phyloP scores from a whole-genome alignment of 2,797 vertebrate species.

The Brachyrhaphis roseni region DNA sequence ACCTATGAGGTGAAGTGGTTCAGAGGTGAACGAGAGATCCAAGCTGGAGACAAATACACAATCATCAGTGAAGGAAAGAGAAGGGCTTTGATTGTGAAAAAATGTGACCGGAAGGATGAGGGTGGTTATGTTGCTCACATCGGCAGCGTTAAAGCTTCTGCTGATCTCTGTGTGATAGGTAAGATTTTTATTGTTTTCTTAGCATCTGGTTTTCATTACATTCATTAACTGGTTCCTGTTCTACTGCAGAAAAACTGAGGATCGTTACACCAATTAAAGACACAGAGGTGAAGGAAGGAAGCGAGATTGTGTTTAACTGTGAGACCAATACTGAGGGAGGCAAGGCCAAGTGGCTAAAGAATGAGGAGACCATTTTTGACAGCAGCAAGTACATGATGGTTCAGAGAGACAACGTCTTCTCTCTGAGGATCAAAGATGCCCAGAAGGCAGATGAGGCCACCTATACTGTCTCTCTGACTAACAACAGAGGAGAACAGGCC shows the following conservation, averaged over 20 bases:
- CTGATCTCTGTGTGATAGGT: constrained; percentile 91
- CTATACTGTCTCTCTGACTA: constrained; percentile 87
- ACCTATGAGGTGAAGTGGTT: constrained; percentile 92
- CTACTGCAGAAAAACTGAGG: constrained; percentile 90
- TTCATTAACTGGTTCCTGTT: background rate
- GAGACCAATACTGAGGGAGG: constrained; percentile 95
- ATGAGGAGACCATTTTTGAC: constrained; percentile 93
- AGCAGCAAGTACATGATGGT: constrained; percentile 93
- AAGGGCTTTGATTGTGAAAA: constrained; percentile 88
- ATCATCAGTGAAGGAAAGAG: constrained; percentile 92
- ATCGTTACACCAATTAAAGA: constrained; percentile 94
- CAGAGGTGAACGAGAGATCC: constrained; percentile 84
- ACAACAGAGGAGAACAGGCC: constrained; percentile 91
- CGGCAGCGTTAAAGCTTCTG: constrained; percentile 88
- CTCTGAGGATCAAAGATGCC: constrained; percentile 92
- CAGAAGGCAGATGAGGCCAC: constrained; percentile 86
- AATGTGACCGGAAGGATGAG: constrained; percentile 87
- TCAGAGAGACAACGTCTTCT: constrained; percentile 93
- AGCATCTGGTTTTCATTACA: no score
- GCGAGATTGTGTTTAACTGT: constrained; percentile 94
- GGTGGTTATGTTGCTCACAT: constrained; percentile 88
- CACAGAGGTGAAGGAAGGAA: constrained; percentile 88
- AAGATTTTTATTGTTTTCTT: constrained; percentile 68
- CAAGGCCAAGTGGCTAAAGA: constrained; percentile 97
- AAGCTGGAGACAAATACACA: constrained; percentile 88